Evolutionary conservation across 2,797 vertebrate species (phyloP).

Genomic region (Propithecus deckenii): DNA sequence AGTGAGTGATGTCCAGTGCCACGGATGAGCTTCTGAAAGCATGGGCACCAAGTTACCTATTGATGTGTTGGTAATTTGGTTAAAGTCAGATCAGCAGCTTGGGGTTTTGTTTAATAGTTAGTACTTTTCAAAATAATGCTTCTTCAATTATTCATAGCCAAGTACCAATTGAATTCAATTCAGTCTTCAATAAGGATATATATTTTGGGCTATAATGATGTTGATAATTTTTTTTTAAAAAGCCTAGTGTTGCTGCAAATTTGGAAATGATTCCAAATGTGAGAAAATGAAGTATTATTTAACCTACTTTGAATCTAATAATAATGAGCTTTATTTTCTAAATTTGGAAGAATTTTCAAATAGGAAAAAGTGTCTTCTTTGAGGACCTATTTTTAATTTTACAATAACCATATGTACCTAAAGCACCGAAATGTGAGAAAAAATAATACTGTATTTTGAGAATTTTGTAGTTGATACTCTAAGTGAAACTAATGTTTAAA

Average conservation of each 20-base stretch:
- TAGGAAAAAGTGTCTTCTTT: constrained; percentile 7
- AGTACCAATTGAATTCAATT: constrained; percentile 9
- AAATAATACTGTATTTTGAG: constrained; percentile 11
- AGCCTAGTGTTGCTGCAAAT: not conserved
- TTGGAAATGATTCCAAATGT: constrained; percentile 7
- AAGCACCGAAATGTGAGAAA: constrained; percentile 22
- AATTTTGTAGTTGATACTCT: constrained; percentile 1
- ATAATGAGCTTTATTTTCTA: constrained; percentile 48
- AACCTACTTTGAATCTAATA: constrained; percentile 21
- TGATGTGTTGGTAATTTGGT: constrained; percentile 76
- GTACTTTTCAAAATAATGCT: constrained; percentile 60
- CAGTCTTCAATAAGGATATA: not conserved
- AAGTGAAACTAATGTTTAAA: constrained; percentile 45
- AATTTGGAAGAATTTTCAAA: constrained; percentile 15
- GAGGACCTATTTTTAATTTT: constrained; percentile 35
- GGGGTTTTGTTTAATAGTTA: constrained; percentile 66
- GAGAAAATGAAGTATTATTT: constrained; percentile 14
- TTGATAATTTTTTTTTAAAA: not conserved
- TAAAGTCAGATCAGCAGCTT: constrained; percentile 70
- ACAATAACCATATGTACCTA: not conserved
- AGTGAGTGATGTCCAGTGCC: constrained; percentile 78
- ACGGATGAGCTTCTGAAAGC: constrained; percentile 72
- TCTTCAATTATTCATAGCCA: constrained; percentile 15
- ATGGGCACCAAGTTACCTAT: constrained; percentile 68
- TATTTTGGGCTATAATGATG: constrained; percentile 31